Evolutionary conservation across 2,888 invertebrate species (phyloP), one percentile per base, ranked within the genome.

Genomic region (Xestia sexstrigata): DNA sequence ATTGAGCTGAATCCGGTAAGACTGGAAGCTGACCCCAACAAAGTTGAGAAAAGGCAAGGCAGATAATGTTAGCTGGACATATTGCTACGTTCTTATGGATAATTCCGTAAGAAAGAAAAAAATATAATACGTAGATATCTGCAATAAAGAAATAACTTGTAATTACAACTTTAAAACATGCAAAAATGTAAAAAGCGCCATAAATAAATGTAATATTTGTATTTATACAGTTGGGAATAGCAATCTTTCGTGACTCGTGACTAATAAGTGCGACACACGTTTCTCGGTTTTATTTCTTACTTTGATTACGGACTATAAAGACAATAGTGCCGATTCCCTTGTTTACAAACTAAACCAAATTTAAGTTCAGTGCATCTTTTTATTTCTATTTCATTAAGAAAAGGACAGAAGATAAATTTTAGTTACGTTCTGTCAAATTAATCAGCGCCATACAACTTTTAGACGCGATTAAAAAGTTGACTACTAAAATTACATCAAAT

Each of bases 211-310:
- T 74, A 84, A 76, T 80, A 45, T n/a, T 74, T 78, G 58, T 78
- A 78, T 82, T 81, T 82, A 78, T 84, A 85, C 42, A 70, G 78
- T 77, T 74, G 66, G 30, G 55, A 83, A 81, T 71, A 76, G 58
- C 80, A 83, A 65, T 85, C 77, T 80, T 82, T 88, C 86, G 87
- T 87, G 84, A 87, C 86, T 84, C 13, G 70, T 76, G 70, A 85
- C 80, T 85, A 83, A 88, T 87, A 79, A 81, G 71, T 71, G 72
- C 76, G 58, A 70, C 70, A 84, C 82, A 87, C 82, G 82, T 74
- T 70, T 63, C 65, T 63, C 35, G 8, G 69, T 73, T 66, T 70
- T 76, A 85, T 84, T 86, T 74, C 62, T 81, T 65, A 75, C 77
- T 70, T 79, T 73, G 72, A 85, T 83, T 75, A 68, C 65, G 30